These are phyloP conservation scores for Probaryconus sp. DNA, from an alignment of 1,140 invertebrate species.

Conservation along the genomic window DNA sequence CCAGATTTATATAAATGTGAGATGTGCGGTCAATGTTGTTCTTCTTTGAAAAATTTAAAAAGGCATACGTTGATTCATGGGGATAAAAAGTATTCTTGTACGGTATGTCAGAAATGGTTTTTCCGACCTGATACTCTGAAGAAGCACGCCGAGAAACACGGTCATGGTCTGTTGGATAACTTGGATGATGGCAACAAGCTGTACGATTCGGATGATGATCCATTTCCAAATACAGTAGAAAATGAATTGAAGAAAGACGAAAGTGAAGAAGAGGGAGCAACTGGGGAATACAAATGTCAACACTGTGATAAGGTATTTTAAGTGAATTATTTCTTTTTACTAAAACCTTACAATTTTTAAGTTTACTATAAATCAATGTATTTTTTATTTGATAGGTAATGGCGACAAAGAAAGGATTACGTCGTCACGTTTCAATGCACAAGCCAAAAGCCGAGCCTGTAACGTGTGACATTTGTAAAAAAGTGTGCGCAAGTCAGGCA, in stretches of 20 bases:
- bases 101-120: constrained; percentile 77
- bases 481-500: constrained; percentile 74
- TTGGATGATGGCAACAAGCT: constrained; percentile 69
- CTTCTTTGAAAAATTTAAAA: constrained; percentile 74
- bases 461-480: constrained; percentile 75
- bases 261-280: constrained; percentile 67
- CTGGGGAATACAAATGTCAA: constrained; percentile 73
- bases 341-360: constrained; percentile 53
- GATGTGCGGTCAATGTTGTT: constrained; percentile 73
- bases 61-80: constrained; percentile 73
- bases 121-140: constrained; percentile 75
- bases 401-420: constrained; percentile 74
- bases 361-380: neutral
- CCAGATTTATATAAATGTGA: constrained; percentile 74
- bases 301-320: constrained; percentile 69
- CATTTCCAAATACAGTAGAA: constrained; percentile 48
- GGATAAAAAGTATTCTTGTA: constrained; percentile 76
- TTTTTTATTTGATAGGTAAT: constrained; percentile 55
- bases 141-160: constrained; percentile 73
- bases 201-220: constrained; percentile 68
- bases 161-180: constrained; percentile 72
- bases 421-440: constrained; percentile 75
- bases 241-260: constrained; percentile 67
- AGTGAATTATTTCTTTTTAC: no score
- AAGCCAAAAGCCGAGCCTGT: constrained; percentile 76